A percentile compares a stretch with the other conserved stretches of the same genome.
Evolutionary conservation across 2,113 vertebrate species (phyloP).

Genomic region (Rattus norvegicus): GRCr8 NC_086026.1:55897501-55898000

Average conservation of each 20-base stretch:
- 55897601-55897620: not conserved
- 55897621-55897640: not conserved
- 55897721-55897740: not conserved
- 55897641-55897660: not conserved
- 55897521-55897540: not conserved
- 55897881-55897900: not conserved
- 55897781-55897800: conserved; percentile 1
- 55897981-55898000: conserved; percentile 13
- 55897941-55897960: not conserved
- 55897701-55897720: not conserved
- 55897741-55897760: not conserved
- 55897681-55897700: not conserved
- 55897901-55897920: conserved; percentile 43
- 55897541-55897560: not conserved
- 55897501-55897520: not conserved
- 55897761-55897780: not conserved
- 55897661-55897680: not conserved
- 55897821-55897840: conserved; percentile 22
- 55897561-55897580: conserved; percentile 9
- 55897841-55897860: conserved; percentile 31
- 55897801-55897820: not conserved
- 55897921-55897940: not conserved
- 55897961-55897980: not conserved
- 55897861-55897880: conserved; percentile 21
- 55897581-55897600: not conserved